Conservation (phyloP, 2,888 invertebrate genomes). For the Esperia sulphurella region DNA sequence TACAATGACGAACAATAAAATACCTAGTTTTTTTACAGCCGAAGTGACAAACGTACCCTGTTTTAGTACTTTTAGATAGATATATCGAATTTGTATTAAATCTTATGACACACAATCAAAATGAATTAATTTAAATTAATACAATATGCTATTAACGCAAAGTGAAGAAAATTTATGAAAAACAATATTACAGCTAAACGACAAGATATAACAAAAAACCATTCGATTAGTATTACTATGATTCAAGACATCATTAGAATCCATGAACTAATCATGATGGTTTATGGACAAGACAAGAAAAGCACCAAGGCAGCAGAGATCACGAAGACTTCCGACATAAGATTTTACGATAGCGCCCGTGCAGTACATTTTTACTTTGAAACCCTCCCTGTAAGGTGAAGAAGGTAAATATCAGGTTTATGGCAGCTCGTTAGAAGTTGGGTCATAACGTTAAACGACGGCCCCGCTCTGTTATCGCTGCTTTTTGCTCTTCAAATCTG, state of each 20-base stretch:
- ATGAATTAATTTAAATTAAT: too few species aligned
- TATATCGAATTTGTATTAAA: too few species aligned
- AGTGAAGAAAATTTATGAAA: too few species aligned
- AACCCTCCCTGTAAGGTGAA: conserved; percentile 34
- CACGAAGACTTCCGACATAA: conserved; percentile 45
- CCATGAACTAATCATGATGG: background rate
- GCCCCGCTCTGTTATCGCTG: conserved; percentile 44
- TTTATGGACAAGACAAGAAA: background rate
- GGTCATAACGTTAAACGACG: conserved; percentile 66
- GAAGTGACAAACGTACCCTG: too few species aligned
- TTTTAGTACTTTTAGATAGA: too few species aligned
- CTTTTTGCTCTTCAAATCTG: conserved; percentile 59
- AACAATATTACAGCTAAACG: too few species aligned
- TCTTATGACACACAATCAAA: too few species aligned
- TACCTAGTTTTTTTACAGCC: too few species aligned
- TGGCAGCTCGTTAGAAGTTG: conserved; percentile 71
- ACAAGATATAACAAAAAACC: too few species aligned
- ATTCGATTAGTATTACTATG: background rate
- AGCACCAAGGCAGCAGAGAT: conserved; percentile 27
- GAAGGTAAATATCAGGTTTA: conserved; percentile 71
- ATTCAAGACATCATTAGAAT: background rate
- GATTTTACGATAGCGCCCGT: conserved; percentile 47
- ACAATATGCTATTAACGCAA: too few species aligned
- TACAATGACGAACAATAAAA: too few species aligned
- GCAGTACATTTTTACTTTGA: conserved; percentile 42